Evolutionary conservation across 2,113 vertebrate genomes (phyloP).

Genomic region (Stigmatopora nigra): DNA sequence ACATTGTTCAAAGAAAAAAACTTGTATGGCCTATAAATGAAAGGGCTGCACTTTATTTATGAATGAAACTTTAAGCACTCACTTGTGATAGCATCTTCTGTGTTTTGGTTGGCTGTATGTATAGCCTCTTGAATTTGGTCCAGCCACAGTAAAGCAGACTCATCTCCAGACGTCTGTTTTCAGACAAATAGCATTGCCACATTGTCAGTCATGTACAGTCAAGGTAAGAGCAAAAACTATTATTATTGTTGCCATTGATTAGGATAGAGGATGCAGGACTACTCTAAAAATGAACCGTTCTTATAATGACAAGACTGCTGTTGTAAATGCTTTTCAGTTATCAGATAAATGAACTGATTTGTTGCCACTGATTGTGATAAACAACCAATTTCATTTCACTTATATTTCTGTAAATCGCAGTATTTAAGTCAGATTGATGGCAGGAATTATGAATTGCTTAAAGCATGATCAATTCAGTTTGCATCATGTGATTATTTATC

Average conservation of each 20-base stretch:
- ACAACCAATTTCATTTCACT: background rate
- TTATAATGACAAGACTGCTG: too few relatives aligned
- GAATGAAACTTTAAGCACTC: conserved; percentile 32
- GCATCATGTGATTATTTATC: background rate
- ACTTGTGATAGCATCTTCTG: conserved; percentile 73
- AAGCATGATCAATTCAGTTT: background rate
- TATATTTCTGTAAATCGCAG: too few relatives aligned
- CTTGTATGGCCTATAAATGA: background rate
- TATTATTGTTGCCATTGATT: too few relatives aligned
- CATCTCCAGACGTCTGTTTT: conserved; percentile 77
- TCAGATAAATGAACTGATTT: too few relatives aligned
- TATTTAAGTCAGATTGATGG: too few relatives aligned
- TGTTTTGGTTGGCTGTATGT: conserved; percentile 74
- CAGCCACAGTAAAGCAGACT: conserved; percentile 82
- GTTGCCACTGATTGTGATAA: background rate
- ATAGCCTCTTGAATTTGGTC: conserved; percentile 92
- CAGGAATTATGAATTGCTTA: background rate
- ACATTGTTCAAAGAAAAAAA: background rate
- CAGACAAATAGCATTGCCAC: background rate
- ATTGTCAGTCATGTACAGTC: background rate
- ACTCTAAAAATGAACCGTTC: too few relatives aligned
- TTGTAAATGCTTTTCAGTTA: too few relatives aligned
- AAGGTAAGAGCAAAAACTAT: background rate
- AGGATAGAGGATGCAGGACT: too few relatives aligned
- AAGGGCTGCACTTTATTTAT: background rate